Percentiles rank a stretch among this genome's conserved stretches.
These are phyloP conservation scores for Merops nubicus DNA, from an alignment of 2,113 vertebrate species.

Conservation along the genomic window DNA sequence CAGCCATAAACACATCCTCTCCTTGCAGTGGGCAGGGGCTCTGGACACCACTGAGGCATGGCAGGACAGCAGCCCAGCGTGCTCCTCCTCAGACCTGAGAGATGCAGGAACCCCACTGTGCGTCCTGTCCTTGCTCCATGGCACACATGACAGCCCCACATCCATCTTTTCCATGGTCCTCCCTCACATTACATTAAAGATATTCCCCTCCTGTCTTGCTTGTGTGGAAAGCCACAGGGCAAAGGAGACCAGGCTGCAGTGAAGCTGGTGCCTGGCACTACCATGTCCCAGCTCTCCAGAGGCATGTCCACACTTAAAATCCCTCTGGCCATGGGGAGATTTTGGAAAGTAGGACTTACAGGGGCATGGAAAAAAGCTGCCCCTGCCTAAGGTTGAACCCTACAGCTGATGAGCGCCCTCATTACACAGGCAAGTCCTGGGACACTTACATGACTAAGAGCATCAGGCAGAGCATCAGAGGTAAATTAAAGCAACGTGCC, in stretches of 20 bases:
- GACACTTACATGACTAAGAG: conserved; percentile 2
- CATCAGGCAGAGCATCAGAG: not conserved
- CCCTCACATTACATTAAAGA: not conserved
- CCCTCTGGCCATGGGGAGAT: not conserved
- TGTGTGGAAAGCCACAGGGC: not conserved
- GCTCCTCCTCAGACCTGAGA: not conserved
- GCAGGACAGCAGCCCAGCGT: not conserved
- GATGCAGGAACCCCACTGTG: not conserved
- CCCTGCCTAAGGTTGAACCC: not conserved
- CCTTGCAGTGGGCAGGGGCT: fast-evolving
- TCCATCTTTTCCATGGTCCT: not conserved
- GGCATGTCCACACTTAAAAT: fast-evolving
- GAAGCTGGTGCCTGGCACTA: not conserved
- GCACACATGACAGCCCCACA: not conserved
- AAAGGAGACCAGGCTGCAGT: not conserved
- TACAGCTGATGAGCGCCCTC: not conserved
- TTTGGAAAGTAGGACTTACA: not conserved
- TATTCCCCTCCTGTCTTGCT: not conserved
- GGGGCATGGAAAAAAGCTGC: not conserved
- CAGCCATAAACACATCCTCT: not conserved
- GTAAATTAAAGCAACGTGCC: not conserved
- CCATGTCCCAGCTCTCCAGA: not conserved
- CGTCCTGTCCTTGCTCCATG: not conserved
- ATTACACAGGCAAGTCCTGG: not conserved
- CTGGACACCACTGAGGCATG: not conserved